Evolutionary conservation across 1,140 invertebrate species (phyloP).

Genomic region (Drosophila kepulauana): DNA sequence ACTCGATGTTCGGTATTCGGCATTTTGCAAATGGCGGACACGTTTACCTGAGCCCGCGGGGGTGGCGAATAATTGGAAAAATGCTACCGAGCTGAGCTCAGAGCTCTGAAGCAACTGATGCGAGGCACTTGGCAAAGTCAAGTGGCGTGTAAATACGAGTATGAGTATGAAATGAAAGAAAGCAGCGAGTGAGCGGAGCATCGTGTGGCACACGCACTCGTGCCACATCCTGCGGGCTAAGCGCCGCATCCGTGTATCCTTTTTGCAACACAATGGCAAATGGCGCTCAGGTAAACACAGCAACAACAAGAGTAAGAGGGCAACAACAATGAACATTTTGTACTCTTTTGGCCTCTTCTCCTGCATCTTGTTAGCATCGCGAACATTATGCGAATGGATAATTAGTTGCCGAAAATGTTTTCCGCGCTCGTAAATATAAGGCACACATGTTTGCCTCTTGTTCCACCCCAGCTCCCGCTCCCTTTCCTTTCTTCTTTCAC

Average conservation of each 20-base stretch:
- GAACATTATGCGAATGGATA: conserved; percentile 82
- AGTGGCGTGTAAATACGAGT: conserved; percentile 76
- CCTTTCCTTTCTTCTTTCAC: conserved; percentile 4
- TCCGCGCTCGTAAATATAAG: conserved; percentile 78
- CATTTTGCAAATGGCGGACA: conserved; percentile 65
- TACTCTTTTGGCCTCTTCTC: conserved; percentile 22
- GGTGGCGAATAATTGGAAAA: conserved; percentile 67
- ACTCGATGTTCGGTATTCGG: conserved; percentile 14
- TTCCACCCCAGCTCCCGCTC: not conserved
- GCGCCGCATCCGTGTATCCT: not conserved
- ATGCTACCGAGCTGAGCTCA: conserved; percentile 40
- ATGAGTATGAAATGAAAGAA: not conserved
- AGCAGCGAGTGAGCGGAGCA: conserved; percentile 6
- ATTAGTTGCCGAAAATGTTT: conserved; percentile 84
- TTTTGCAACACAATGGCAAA: not conserved
- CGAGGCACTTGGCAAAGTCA: conserved; percentile 72
- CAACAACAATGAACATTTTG: too few species aligned
- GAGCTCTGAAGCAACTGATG: not conserved
- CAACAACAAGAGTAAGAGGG: not conserved
- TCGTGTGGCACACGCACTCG: conserved; percentile 32
- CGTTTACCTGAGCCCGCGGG: conserved; percentile 32
- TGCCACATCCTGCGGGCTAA: conserved; percentile 24
- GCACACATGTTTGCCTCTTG: conserved; percentile 65
- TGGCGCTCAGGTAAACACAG: conserved; percentile 4
- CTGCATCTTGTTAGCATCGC: conserved; percentile 59